Evolutionary conservation across 23 tunicate species (phyloP).

Genomic region (Oikopleura dioica): DNA sequence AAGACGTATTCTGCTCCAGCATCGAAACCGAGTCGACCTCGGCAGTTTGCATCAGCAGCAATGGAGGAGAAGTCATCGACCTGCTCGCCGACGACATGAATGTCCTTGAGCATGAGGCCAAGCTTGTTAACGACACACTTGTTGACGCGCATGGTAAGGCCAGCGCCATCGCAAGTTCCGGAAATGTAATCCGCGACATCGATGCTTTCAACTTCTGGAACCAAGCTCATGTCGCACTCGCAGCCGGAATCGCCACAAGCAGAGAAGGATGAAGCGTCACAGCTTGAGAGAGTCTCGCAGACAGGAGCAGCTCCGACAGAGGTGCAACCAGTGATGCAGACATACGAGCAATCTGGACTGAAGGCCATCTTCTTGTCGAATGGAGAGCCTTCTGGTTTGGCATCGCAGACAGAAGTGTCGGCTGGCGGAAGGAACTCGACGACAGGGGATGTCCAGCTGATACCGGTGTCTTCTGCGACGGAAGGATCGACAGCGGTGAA

Average conservation of each 20-base stretch:
- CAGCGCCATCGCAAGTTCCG: background rate
- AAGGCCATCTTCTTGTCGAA: background rate
- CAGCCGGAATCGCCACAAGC: background rate
- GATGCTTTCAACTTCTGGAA: background rate
- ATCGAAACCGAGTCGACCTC: background rate
- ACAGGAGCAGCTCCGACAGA: background rate
- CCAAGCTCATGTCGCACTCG: background rate
- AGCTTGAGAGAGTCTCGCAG: background rate
- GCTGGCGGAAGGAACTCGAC: background rate
- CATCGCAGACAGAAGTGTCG: background rate
- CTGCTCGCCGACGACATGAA: background rate
- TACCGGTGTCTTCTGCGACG: background rate
- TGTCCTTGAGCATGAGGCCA: background rate
- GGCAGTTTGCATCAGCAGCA: background rate
- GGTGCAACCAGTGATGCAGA: background rate
- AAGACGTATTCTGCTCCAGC: constrained; percentile 7
- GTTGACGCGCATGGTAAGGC: background rate
- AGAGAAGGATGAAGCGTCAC: background rate
- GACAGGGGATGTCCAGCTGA: background rate
- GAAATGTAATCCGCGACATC: background rate
- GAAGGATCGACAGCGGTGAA: background rate
- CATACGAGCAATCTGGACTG: background rate
- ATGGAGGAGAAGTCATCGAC: background rate
- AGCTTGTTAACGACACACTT: background rate
- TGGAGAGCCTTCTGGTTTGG: background rate